Evolutionary conservation across 2,113 vertebrate species (phyloP), one percentile per base, ranked within the genome.

Genomic region (Hystrix brachyura): DNA sequence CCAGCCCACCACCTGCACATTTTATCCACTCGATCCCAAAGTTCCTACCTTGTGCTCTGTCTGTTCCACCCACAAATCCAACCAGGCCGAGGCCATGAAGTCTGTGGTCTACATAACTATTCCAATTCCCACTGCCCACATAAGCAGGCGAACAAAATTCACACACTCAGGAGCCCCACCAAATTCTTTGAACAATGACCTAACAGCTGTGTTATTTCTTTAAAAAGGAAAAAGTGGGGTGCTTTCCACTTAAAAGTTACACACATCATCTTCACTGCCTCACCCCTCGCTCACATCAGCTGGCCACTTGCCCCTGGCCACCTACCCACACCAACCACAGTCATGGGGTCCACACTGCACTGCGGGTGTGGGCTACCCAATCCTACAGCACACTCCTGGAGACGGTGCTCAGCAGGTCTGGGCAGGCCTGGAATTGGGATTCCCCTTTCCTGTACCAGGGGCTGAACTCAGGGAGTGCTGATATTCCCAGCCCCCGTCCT

Each of bases 331-430:
- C 9, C 12, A 8, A 46, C 55, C 2, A 21, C 21, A 25, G 96
- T 14, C 0, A 21, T 18, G 5, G 4, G 27, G 19, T 79, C 7
- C 38, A 7, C 10, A 11, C 12, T 0, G 4, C 4, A 1, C 23
- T 32, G 78, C 14, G 0, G 8, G 19, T 4, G 32, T 2, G 15
- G 51, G 6, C 4, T 12, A 1, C 0, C 43, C 21, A 3, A 19
- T 25, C 76, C 51, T 1, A 14, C 1, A 43, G 60, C 43, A n/a
- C 65, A 25, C 23, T 57, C 38, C n/a, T 19, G 57, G 38, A 79
- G 29, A 51, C 0, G 7, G 1, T 12, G 27, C 51, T 79, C 55
- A 27, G 62, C 0, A 38, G 65, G 65, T 74, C n/a, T 46, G 13
- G 25, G 57, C 0, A 18, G 55, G 60, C 46, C 81, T 51, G 8